Evolutionary conservation across 2,888 invertebrate genomes (phyloP).

Genomic region (Atethmia centrago): DNA sequence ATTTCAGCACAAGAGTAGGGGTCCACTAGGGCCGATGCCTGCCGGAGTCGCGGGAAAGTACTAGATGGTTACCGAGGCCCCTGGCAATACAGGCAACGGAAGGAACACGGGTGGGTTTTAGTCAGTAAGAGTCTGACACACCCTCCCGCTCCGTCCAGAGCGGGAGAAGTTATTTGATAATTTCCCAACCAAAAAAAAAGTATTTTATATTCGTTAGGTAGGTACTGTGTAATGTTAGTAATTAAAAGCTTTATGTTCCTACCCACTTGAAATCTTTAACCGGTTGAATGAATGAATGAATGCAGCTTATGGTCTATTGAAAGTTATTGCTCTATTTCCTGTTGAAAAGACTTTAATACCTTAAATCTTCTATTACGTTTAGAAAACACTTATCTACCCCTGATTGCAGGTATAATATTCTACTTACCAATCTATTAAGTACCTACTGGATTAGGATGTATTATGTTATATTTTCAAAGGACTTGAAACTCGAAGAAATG

Average conservation of each 20-base stretch:
- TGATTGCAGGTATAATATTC: conserved; percentile 1
- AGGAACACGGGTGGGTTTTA: too few species aligned
- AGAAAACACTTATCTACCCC: conserved; percentile 13
- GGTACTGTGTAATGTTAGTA: background rate
- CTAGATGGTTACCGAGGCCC: too few species aligned
- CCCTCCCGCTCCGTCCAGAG: too few species aligned
- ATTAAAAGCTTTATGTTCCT: background rate
- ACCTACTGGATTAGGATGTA: background rate
- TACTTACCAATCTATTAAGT: background rate
- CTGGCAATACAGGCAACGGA: too few species aligned
- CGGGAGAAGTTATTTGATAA: too few species aligned
- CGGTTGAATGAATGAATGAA: conserved; percentile 14
- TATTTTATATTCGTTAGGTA: too few species aligned
- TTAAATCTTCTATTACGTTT: background rate
- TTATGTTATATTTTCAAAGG: background rate
- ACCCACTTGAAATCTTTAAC: background rate
- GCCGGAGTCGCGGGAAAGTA: too few species aligned
- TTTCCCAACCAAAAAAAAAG: too few species aligned
- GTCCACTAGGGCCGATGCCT: too few species aligned
- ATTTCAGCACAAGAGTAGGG: too few species aligned
- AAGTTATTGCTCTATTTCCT: conserved; percentile 15
- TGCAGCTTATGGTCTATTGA: conserved; percentile 13
- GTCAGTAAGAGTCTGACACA: too few species aligned
- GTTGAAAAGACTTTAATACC: conserved; percentile 7
- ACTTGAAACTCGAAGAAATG: background rate